A percentile compares a stretch with the other conserved stretches of the same genome.
Evolutionary conservation across 2,888 invertebrate species (phyloP).

Genomic region (Coleophora deauratella): DNA sequence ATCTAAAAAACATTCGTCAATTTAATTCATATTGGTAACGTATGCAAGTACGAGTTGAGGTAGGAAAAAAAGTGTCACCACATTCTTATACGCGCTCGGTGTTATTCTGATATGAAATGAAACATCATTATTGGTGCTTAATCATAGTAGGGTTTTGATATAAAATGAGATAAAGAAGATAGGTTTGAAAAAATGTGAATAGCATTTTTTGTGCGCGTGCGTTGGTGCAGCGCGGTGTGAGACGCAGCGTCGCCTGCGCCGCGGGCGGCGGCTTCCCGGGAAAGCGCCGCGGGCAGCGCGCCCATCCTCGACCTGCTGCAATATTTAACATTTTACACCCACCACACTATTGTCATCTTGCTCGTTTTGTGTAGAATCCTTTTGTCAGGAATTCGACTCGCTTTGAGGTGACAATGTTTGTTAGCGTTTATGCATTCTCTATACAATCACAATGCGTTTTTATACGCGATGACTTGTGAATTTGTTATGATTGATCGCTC

Average conservation of each 20-base stretch:
- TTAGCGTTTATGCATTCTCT: conserved; percentile 58
- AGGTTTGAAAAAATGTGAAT: conserved; percentile 43
- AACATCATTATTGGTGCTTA: conserved; percentile 73
- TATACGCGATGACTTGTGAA: conserved; percentile 72
- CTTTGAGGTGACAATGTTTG: conserved; percentile 69
- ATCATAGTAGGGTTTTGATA: conserved; percentile 62
- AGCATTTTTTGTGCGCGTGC: conserved; percentile 53
- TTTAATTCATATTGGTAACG: background rate
- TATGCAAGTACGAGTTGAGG: conserved; percentile 1
- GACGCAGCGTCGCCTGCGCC: conserved; percentile 65
- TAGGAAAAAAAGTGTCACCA: conserved; percentile 46
- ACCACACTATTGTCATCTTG: conserved; percentile 51
- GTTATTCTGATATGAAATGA: conserved; percentile 59
- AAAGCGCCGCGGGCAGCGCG: conserved; percentile 37
- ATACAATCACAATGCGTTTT: conserved; percentile 63
- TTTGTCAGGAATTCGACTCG: conserved; percentile 61
- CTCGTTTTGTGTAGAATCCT: conserved; percentile 50
- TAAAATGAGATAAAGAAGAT: conserved; percentile 53
- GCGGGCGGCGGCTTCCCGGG: conserved; percentile 67
- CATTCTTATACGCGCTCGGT: conserved; percentile 40
- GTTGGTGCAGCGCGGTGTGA: conserved; percentile 40
- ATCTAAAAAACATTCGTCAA: no score
- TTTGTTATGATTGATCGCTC: conserved; percentile 68
- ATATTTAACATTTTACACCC: conserved; percentile 68
- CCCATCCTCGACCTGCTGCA: conserved; percentile 44